Evolutionary conservation across 2,113 vertebrate species (phyloP), one percentile per base, ranked within the genome.

Genomic region (Leuciscus idus): DNA sequence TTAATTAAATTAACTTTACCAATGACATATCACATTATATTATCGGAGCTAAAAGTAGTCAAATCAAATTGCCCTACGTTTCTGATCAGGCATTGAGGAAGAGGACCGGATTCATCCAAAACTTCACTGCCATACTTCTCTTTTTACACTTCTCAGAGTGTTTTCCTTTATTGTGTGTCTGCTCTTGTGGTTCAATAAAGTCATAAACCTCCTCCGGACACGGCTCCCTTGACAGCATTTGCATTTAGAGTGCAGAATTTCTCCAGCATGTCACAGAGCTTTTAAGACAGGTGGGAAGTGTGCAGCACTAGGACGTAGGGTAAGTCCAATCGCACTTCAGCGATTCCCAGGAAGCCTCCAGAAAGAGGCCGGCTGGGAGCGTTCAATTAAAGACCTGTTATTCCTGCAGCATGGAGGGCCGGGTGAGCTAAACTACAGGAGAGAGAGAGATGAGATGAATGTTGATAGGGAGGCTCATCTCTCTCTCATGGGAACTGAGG

Each of bases 351-450:
- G 39, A 48, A 81, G 17, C 26, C 88, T 84, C 76, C 13, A 57
- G 81, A 68, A 57, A 81, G 33, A 61, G 62, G 77, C 64, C 36
- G 70, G 76, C 88, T 21, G 21, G 68, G 74, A 85, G 81, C 68
- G 15, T 59, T 89, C 86, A 83, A 83, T 87, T 85, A 85, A 85
- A 50, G 50, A 72, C 66, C 52, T 55, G 74, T 59, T 36, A 36
- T 85, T 89, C 81, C 64, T 39, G 64, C 21, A 85, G 76, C n/a
- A 68, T 7, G 3, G 66, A 12, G 36, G 59, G 55, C 57, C 6
- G 28, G 52, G 68, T 68, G 19, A 88, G n/a, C 39, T 59, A 46
- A 17, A 46, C n/a, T 39, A 48, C 17, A 43, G 17, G 23, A 83
- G 30, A 28, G 79, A 72, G 57, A 84, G 64, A 48, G n/a, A 33